A percentile compares a stretch with the other conserved stretches of the same genome.
Evolutionary conservation across 2,797 vertebrate species (phyloP).

Genomic region (Siniperca obscura): DNA sequence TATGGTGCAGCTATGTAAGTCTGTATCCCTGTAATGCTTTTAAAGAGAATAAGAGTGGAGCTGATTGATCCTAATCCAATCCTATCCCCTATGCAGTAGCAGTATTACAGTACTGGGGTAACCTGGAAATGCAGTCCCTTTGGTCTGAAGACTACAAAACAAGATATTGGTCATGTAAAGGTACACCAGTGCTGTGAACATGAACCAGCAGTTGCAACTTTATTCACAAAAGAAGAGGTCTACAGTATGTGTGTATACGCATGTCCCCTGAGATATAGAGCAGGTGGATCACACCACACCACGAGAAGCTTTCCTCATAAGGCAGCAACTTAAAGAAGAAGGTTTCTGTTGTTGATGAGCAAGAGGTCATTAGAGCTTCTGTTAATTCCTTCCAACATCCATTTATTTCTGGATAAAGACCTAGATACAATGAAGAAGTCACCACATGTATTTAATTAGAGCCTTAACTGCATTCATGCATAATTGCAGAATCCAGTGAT

Average conservation of each 20-base stretch:
- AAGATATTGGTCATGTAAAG: background rate
- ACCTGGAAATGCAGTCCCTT: conserved; percentile 16
- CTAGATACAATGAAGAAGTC: conserved; percentile 62
- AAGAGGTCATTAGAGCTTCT: conserved; percentile 58
- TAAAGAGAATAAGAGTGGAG: conserved; percentile 20
- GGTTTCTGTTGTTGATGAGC: conserved; percentile 48
- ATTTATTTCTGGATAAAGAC: conserved; percentile 62
- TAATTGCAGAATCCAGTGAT: conserved; percentile 65
- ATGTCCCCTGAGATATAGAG: background rate
- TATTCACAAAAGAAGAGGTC: background rate
- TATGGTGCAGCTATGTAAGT: background rate
- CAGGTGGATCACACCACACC: conserved; percentile 62
- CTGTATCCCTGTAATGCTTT: background rate
- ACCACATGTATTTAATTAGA: conserved; percentile 68
- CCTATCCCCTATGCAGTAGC: background rate
- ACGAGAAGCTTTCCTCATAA: conserved; percentile 60
- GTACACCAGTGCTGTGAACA: background rate
- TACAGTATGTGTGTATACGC: background rate
- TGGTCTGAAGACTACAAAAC: background rate
- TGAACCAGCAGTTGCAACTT: background rate
- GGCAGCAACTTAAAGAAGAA: conserved; percentile 21
- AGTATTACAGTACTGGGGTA: conserved; percentile 1
- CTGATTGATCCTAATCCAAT: conserved; percentile 30
- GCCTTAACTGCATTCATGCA: conserved; percentile 55
- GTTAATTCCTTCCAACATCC: conserved; percentile 61